phyloP scores from a whole-genome alignment of 2,888 invertebrate genomes.

The Apamea anceps region DNA sequence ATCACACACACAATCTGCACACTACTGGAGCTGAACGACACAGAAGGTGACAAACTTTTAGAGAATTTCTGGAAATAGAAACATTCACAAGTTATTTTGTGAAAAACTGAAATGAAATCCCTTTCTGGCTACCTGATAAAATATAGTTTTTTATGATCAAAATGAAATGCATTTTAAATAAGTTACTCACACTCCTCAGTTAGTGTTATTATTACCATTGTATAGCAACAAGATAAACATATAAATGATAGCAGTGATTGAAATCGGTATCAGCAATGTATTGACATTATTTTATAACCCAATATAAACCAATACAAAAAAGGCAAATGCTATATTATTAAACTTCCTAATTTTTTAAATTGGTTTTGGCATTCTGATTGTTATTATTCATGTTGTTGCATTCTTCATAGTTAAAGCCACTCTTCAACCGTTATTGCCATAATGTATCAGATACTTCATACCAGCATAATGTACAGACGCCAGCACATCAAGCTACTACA shows the following conservation, averaged over 20 bases:
- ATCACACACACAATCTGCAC: too few species aligned
- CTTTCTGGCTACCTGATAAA: neutral
- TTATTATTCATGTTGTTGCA: neutral
- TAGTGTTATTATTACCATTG: neutral
- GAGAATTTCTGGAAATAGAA: too few species aligned
- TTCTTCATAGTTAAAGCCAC: too few species aligned
- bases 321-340: neutral
- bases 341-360: neutral
- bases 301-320: slow-evolving; percentile 24
- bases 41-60: too few species aligned
- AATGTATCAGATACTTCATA: too few species aligned
- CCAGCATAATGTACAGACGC: too few species aligned
- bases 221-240: slow-evolving; percentile 41
- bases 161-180: neutral
- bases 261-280: slow-evolving; percentile 29
- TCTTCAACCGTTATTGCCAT: too few species aligned
- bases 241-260: slow-evolving; percentile 48
- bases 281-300: slow-evolving; percentile 22
- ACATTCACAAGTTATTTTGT: slow-evolving; percentile 4
- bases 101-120: neutral
- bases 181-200: neutral
- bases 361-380: neutral
- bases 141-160: neutral
- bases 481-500: too few species aligned
- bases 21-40: too few species aligned